A percentile compares a stretch with the other conserved stretches of the same genome.
Conservation (phyloP, 2,888 invertebrate genomes). For the Andrena dorsata region DNA sequence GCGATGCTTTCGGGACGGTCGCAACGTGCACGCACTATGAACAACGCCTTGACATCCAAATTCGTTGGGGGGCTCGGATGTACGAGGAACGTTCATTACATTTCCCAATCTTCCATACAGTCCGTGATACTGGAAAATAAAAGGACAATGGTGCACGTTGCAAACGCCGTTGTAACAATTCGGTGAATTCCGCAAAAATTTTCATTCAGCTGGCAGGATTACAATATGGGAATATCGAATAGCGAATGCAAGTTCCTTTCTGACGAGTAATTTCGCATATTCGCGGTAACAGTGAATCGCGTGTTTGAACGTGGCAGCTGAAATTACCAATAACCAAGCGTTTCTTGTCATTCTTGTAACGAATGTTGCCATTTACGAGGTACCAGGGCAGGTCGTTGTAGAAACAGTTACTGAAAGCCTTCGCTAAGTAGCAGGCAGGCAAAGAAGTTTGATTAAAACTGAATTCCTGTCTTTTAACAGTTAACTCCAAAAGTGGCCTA, state of each 20-base stretch:
- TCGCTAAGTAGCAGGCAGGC: background rate
- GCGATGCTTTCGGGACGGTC: conserved; percentile 37
- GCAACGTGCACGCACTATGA: conserved; percentile 45
- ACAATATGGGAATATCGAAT: background rate
- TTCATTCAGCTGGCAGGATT: background rate
- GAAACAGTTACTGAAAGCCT: background rate
- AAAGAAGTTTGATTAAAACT: background rate
- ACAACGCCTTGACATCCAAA: conserved; percentile 75
- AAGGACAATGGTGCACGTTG: background rate
- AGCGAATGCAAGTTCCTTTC: background rate
- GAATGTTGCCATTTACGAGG: background rate
- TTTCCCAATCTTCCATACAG: conserved; percentile 11
- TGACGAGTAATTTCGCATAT: background rate
- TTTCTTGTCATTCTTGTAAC: background rate
- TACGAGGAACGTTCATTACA: conserved; percentile 12
- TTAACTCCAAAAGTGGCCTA: background rate
- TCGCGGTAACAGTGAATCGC: background rate
- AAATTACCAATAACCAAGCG: background rate
- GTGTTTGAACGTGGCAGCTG: background rate
- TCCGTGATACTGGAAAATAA: background rate
- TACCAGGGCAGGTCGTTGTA: background rate
- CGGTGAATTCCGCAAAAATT: background rate
- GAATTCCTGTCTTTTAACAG: background rate
- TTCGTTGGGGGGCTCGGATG: conserved; percentile 26
- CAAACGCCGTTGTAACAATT: background rate